Evolutionary conservation across 2,888 invertebrate genomes (phyloP).

Genomic region (Apodemia mormo): DNA sequence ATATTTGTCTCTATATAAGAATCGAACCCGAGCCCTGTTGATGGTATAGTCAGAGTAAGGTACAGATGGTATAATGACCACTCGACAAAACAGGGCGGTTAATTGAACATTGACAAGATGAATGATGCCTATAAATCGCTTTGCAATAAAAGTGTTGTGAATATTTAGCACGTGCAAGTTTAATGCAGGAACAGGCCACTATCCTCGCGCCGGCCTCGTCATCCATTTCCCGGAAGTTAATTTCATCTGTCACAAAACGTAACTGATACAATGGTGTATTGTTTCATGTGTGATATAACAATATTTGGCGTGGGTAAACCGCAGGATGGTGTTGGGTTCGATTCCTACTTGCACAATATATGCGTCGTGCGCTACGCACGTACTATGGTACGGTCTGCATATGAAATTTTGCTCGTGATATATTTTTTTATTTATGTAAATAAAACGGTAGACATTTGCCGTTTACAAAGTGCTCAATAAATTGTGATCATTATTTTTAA

Average conservation of each 20-base stretch:
- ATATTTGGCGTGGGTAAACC: conserved; percentile 12
- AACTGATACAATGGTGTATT: conserved; percentile 16
- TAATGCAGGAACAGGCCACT: not conserved
- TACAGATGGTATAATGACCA: too few relatives aligned
- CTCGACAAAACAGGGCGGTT: too few relatives aligned
- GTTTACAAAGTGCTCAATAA: too few relatives aligned
- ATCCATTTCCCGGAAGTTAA: conserved; percentile 13
- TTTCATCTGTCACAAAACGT: conserved; percentile 11
- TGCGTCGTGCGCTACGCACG: not conserved
- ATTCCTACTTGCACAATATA: conserved; percentile 19
- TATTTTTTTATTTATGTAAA: too few relatives aligned
- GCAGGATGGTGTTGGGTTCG: conserved; percentile 20
- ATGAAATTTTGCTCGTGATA: not conserved
- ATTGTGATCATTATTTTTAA: too few relatives aligned
- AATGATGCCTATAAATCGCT: not conserved
- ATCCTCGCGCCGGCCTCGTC: conserved; percentile 9
- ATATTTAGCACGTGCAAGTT: conserved; percentile 3
- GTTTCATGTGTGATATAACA: conserved; percentile 18
- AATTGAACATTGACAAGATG: not conserved
- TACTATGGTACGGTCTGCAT: not conserved
- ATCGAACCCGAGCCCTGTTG: too few relatives aligned
- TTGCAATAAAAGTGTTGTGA: not conserved
- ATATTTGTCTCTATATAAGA: too few relatives aligned
- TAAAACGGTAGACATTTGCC: too few relatives aligned
- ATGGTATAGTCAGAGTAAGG: too few relatives aligned